These are phyloP conservation scores for Mustelus asterias DNA, from an alignment of 2,113 vertebrate genomes.

Conservation along the genomic window DNA sequence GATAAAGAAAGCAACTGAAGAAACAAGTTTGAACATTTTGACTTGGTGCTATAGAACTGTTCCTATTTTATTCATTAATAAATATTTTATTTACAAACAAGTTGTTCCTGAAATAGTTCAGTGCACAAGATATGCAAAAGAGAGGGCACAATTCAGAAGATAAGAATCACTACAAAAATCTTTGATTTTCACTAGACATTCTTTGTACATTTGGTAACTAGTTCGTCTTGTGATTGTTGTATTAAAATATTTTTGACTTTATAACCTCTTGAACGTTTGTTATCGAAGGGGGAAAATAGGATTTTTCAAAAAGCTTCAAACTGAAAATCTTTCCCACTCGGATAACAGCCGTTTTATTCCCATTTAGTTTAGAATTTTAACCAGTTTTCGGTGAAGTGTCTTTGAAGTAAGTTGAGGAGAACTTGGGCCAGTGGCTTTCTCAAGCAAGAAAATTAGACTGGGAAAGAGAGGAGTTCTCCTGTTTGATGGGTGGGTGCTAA, in stretches of 20 bases:
- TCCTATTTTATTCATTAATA: constrained; percentile 24
- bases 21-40: neutral
- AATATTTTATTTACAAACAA: constrained; percentile 39
- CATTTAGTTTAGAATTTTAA: neutral
- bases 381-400: too few relatives aligned
- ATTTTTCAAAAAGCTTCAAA: neutral
- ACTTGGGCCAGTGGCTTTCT: neutral
- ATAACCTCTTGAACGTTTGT: neutral
- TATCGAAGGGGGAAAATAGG: neutral
- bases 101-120: constrained; percentile 18
- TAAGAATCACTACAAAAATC: neutral
- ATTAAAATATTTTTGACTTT: neutral
- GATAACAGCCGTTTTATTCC: neutral
- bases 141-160: neutral
- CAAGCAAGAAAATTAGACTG: neutral
- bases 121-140: constrained; percentile 34
- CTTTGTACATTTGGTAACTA: constrained; percentile 28
- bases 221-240: constrained; percentile 11
- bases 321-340: neutral
- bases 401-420: neutral
- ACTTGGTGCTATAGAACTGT: constrained; percentile 14
- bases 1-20: neutral
- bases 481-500: neutral
- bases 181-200: neutral
- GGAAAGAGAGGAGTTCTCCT: neutral